Conservation (phyloP, 1,140 invertebrate genomes). For the Listronotus bonariensis region DNA sequence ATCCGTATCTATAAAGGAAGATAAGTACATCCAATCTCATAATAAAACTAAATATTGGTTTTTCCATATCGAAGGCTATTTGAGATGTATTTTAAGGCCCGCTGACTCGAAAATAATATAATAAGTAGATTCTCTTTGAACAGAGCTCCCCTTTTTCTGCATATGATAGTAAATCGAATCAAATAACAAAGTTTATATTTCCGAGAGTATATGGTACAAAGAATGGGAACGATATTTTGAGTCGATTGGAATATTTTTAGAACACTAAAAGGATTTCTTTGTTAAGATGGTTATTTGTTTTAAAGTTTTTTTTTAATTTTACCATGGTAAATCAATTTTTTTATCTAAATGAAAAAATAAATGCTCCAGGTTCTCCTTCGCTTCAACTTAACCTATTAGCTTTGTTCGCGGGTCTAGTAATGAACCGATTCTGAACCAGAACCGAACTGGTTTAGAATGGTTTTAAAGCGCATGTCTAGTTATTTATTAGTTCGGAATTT, state of each 20-base stretch:
- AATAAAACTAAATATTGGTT: constrained; percentile 8
- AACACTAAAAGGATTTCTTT: constrained; percentile 6
- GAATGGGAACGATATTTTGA: constrained; percentile 23
- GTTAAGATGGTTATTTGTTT: background rate
- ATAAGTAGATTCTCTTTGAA: constrained; percentile 32
- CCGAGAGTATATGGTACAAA: constrained; percentile 8
- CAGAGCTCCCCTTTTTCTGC: constrained; percentile 16
- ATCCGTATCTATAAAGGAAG: background rate
- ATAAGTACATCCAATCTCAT: constrained; percentile 6
- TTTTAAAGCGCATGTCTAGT: too few species aligned
- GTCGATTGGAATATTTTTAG: constrained; percentile 15
- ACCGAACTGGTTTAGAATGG: too few species aligned
- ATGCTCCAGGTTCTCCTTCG: too few species aligned
- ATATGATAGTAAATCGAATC: constrained; percentile 33
- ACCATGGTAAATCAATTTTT: too few species aligned
- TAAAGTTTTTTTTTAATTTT: too few species aligned
- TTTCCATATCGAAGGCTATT: constrained; percentile 17
- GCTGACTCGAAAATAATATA: constrained; percentile 30
- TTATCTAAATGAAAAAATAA: too few species aligned
- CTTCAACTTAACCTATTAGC: too few species aligned
- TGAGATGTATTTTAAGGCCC: constrained; percentile 23
- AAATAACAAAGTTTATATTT: constrained; percentile 26
- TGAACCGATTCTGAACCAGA: too few species aligned
- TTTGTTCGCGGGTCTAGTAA: too few species aligned
- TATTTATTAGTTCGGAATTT: too few species aligned